Evolutionary conservation across 2,113 vertebrate species (phyloP), one percentile per base, ranked within the genome.

Genomic region (Jacana jacana): DNA sequence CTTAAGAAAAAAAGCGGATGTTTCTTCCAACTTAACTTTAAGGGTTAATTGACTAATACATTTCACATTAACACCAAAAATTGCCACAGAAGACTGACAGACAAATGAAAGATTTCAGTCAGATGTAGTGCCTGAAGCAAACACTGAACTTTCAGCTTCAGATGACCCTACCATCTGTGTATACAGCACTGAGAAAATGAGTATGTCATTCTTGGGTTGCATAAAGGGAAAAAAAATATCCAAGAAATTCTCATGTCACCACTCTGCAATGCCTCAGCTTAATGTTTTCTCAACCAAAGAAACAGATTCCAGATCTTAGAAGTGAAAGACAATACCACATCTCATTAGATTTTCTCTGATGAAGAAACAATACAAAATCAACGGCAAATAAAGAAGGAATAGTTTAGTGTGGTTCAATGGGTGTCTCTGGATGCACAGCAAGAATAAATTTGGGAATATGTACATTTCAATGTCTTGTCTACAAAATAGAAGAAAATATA

Each of bases 71-170:
- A 78, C 54, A 84, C 30, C 22, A 76, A 92, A 83, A 86, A 65
- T 86, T n/a, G 30, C 11, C 58, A 86, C 11, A 75, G 68, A 95
- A 52, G 60, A 92, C 58, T 71, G 84, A 73, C 22, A 95, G 89
- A 78, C 25, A 95, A 94, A 91, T 76, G 51, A 96, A 95, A 96
- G 40, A 88, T 92, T 91, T 91, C 75, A 83, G 87, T 97, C 86
- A 98, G 96, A 95, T 95, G 90, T 77, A 96, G 66, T 20, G 85
- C 93, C 89, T 94, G 88, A 86, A 96, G 95, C 83, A 87, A 96
- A 91, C 42, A n/a, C 27, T 87, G 93, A 96, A 95, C 89, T 96
- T 96, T 95, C 78, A 94, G 91, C 55, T 96, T 88, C 87, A 91
- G 63, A 80, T 94, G 93, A 91, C 84, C 91, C 64, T 72, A 66